These are phyloP conservation scores for Epinephelus cyanopodus DNA, from an alignment of 2,113 vertebrate genomes.

Conservation along the genomic window DNA sequence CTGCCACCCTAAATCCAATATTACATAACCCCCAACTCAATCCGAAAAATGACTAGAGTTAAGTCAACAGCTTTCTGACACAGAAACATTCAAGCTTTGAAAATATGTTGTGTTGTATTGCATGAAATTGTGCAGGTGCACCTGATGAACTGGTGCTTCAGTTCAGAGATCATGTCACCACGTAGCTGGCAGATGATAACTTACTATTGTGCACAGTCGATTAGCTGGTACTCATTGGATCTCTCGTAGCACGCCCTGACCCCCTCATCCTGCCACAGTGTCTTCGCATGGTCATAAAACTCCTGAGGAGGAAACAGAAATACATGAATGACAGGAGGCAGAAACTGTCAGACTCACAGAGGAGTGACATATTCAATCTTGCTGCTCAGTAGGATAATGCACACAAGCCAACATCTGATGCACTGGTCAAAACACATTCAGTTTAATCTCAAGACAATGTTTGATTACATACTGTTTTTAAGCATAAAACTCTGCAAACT, in stretches of 20 bases:
- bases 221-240: constrained; percentile 98
- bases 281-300: constrained; percentile 97
- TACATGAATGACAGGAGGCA: background rate
- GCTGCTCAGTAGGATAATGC: background rate
- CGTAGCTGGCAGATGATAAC: constrained; percentile 69
- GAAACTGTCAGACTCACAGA: background rate
- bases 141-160: background rate
- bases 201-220: constrained; percentile 99
- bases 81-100: no score
- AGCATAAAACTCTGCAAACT: background rate
- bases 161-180: background rate
- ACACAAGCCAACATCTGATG: background rate
- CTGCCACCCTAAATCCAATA: background rate
- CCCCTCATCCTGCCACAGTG: constrained; percentile 96
- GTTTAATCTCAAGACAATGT: background rate
- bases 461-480: background rate
- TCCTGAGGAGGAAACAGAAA: constrained; percentile 84
- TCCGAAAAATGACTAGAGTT: background rate
- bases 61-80: background rate
- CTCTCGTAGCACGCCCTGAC: constrained; percentile 96
- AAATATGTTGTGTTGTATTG: background rate
- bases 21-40: background rate
- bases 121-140: background rate
- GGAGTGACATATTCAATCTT: background rate
- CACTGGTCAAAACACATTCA: background rate